Base-by-base conservation (phyloP, 2,888 invertebrate genomes). In the Pristionchus fissidentatus region DNA sequence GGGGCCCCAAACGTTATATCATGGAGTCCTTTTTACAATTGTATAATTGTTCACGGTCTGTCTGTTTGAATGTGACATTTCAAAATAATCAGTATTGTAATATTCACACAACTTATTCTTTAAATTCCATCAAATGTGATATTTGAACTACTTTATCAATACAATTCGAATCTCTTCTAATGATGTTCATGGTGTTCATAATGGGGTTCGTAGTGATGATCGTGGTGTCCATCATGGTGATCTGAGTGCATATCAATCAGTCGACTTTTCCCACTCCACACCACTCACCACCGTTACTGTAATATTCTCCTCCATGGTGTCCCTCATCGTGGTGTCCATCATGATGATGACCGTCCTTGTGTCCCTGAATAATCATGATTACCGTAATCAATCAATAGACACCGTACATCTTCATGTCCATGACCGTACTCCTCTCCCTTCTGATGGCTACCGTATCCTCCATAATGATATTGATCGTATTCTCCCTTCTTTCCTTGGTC, bases 221-320 rank as follows among this genome's bases (percentile, higher is more conserved):
- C 55, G 62, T 62, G 62, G 35, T 62, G 62, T 62, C 32, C 62
- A 15, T 62, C 62, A 15, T 62, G 62, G 35, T 62, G 62, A 62
- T 62, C 62, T 55, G 55, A 55, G 22, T 55, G 55, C 55, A 55
- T 55, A 13, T 55, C 55, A 55, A 55, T 22, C 55, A 55, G 55
- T 55, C 55, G 55, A 55, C 55, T 22, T 19, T 55, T 55, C 55
- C 55, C 55, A 19, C 15, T 55, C n/a, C 55, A 55, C 55, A 55
- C 55, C 55, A 55, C 55, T 13, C 55, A 55, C 55, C 55, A 55
- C 55, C 55, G 22, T 55, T 15, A 15, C 55, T n/a, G 55, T 55
- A 55, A 22, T 55, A 55, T 4, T 55, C 55, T 55, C 55, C 55
- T 55, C 55, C 55, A 55, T 55, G 55, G 55, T 55, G 55, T 55